These are phyloP conservation scores for Datnioides undecimradiatus DNA, from an alignment of 2,113 vertebrate species.

Conservation along the genomic window DNA sequence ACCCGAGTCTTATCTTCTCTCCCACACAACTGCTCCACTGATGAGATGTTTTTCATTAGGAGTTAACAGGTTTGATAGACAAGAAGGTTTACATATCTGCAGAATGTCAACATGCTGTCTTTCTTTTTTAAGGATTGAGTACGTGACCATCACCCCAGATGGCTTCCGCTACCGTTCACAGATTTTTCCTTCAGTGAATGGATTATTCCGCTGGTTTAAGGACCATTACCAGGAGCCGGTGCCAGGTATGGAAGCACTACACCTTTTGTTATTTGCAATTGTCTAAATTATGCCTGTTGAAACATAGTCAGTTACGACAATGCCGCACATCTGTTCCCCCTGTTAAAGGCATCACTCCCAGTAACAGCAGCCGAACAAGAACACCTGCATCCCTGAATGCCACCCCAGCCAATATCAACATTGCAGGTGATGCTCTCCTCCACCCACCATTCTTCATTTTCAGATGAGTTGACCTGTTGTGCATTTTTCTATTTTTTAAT, in stretches of 20 bases:
- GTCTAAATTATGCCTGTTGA: neutral
- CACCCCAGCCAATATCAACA: slow-evolving; percentile 97
- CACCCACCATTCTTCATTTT: neutral
- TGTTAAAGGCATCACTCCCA: slow-evolving; percentile 92
- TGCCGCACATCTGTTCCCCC: neutral
- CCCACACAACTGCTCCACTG: neutral
- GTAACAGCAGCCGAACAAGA: slow-evolving; percentile 94
- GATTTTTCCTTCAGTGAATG: slow-evolving; percentile 94
- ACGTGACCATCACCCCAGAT: slow-evolving; percentile 96
- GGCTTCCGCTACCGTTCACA: slow-evolving; percentile 98
- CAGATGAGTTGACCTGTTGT: neutral
- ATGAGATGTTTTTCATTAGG: neutral
- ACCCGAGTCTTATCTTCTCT: neutral
- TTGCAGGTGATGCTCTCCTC: slow-evolving; percentile 85
- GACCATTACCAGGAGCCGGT: slow-evolving; percentile 99
- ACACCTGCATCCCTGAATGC: slow-evolving; percentile 96
- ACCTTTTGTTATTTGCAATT: neutral
- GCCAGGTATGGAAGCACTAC: slow-evolving; percentile 84
- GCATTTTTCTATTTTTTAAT: neutral
- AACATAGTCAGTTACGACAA: neutral
- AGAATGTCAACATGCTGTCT: neutral
- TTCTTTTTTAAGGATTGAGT: slow-evolving; percentile 89
- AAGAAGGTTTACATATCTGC: neutral
- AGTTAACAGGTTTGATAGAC: neutral
- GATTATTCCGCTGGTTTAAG: slow-evolving; percentile 98